A percentile compares a stretch with the other conserved stretches of the same genome.
phyloP scores from a whole-genome alignment of 2,888 invertebrate species.

The Charanyca ferruginea region DNA sequence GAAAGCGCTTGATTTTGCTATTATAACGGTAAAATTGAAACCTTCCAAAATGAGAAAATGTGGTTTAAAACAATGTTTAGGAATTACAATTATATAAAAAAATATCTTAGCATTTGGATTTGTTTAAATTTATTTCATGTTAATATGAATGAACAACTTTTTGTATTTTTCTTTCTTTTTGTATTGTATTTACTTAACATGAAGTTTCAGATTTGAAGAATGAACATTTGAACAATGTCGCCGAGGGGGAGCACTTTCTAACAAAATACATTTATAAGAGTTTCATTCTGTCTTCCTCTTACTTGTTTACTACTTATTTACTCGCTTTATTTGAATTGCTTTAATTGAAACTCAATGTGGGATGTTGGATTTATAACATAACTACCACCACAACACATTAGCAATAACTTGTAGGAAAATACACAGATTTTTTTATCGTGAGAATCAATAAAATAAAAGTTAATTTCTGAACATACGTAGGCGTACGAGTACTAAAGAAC shows the following conservation, averaged over 20 bases:
- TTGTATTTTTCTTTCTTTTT: constrained; percentile 1
- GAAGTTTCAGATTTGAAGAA: constrained; percentile 10
- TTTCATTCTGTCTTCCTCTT: constrained; percentile 23
- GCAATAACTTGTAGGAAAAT: no score
- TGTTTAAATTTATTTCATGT: background rate
- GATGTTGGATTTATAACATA: background rate
- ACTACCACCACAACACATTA: no score
- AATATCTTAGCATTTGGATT: no score
- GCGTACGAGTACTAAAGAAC: no score
- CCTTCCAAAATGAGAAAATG: background rate
- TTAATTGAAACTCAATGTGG: background rate
- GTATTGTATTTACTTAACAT: constrained; percentile 3
- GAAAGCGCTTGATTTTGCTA: no score
- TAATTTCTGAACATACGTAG: no score
- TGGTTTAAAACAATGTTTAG: background rate
- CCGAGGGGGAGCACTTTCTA: constrained; percentile 1
- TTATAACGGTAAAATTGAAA: background rate
- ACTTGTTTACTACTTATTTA: background rate
- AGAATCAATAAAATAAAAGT: no score
- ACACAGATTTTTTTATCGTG: no score
- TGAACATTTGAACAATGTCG: constrained; percentile 27
- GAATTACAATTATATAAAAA: no score
- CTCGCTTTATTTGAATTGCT: background rate
- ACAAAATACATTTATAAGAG: constrained; percentile 45
- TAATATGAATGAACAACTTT: background rate